Evolutionary conservation across 2,888 invertebrate species (phyloP).

Genomic region (Lepidochrysops patricia): DNA sequence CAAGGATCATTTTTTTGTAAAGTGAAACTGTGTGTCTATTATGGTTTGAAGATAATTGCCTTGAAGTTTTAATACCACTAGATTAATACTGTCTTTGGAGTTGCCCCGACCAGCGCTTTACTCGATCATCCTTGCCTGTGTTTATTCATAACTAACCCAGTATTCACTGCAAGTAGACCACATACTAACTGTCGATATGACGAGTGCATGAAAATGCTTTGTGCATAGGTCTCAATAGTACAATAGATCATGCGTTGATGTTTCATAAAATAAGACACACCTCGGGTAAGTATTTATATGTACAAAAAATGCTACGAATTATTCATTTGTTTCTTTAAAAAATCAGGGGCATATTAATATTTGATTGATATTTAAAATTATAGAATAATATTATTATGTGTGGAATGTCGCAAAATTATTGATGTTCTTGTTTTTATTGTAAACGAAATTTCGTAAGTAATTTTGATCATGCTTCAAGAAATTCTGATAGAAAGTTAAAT

Average conservation of each 20-base stretch:
- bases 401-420: too few relatives aligned
- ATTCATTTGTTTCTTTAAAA: not conserved
- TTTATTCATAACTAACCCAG: slow-evolving; percentile 71
- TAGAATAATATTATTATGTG: too few relatives aligned
- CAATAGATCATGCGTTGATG: not conserved
- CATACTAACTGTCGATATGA: slow-evolving; percentile 50
- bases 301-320: not conserved
- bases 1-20: slow-evolving; percentile 75
- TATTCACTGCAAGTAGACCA: slow-evolving; percentile 60
- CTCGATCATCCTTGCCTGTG: slow-evolving; percentile 76
- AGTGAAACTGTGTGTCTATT: slow-evolving; percentile 71
- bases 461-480: too few relatives aligned
- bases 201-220: slow-evolving; percentile 63
- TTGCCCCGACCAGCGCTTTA: slow-evolving; percentile 74
- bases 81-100: slow-evolving; percentile 66
- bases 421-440: too few relatives aligned
- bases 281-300: not conserved
- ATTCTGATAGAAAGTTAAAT: too few relatives aligned
- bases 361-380: too few relatives aligned
- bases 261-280: not conserved
- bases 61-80: slow-evolving; percentile 71
- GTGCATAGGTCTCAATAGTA: slow-evolving; percentile 28
- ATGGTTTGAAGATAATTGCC: slow-evolving; percentile 70
- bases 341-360: too few relatives aligned
- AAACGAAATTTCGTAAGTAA: too few relatives aligned